Evolutionary conservation across 2,797 vertebrate genomes (phyloP).

Genomic region (Allochrocebus solatus): DNA sequence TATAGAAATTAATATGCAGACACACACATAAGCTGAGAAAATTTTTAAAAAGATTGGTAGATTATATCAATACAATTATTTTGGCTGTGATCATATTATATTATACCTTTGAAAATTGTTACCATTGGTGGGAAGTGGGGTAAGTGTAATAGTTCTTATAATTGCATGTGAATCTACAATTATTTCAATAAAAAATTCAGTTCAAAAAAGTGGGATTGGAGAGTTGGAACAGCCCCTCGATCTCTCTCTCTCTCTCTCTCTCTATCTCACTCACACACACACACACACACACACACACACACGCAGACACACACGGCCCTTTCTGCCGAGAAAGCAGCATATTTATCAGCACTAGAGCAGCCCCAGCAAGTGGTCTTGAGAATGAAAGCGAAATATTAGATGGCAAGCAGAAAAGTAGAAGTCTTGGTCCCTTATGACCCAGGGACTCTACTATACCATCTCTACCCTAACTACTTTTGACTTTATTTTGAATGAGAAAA

Average conservation of each 20-base stretch:
- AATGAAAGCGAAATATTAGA: background rate
- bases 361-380: background rate
- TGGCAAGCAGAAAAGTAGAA: background rate
- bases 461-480: background rate
- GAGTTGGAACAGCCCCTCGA: background rate
- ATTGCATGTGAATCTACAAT: background rate
- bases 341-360: background rate
- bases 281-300: background rate
- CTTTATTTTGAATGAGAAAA: background rate
- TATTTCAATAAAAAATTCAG: background rate
- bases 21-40: background rate
- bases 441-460: background rate
- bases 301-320: background rate
- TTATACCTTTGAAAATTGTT: background rate
- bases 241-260: background rate
- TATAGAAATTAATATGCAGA: background rate
- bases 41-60: background rate
- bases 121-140: background rate
- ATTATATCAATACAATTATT: background rate
- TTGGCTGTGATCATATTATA: background rate
- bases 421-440: background rate
- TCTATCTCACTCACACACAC: background rate
- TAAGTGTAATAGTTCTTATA: background rate
- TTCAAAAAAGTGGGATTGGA: background rate
- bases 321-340: background rate